These are phyloP conservation scores for Oryzias sinensis DNA, from an alignment of 2,797 vertebrate genomes.

Conservation along the genomic window DNA sequence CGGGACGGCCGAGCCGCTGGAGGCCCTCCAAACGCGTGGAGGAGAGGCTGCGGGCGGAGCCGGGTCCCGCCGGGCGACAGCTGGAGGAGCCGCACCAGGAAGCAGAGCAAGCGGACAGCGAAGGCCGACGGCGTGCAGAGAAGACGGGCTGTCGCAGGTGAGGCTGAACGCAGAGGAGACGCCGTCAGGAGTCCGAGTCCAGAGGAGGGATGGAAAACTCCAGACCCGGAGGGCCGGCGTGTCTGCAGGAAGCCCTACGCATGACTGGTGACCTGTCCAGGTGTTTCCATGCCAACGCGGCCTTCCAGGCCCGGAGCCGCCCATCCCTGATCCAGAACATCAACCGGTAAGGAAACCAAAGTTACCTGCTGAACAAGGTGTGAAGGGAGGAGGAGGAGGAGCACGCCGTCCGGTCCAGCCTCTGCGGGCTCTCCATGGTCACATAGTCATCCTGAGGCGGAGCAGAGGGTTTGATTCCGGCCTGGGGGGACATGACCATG, in stretches of 20 bases:
- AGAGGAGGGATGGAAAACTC: not conserved
- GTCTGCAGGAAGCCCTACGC: too few species aligned
- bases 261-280: not conserved
- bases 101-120: conserved; percentile 2
- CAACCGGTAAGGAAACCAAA: not conserved
- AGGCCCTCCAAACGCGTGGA: not conserved
- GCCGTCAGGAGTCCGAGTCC: not conserved
- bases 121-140: conserved; percentile 1
- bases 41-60: not conserved
- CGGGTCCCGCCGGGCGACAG: not conserved
- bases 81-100: conserved; percentile 15
- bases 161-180: conserved; percentile 22
- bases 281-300: not conserved
- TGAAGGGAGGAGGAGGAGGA: conserved; percentile 22
- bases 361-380: conserved; percentile 46
- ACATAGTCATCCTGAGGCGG: conserved; percentile 57
- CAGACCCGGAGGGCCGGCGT: too few species aligned
- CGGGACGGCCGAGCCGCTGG: not conserved
- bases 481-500: conserved; percentile 73
- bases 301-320: too few species aligned
- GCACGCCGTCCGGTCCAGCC: conserved; percentile 6
- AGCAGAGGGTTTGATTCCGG: conserved; percentile 11
- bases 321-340: not conserved
- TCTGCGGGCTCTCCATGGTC: conserved; percentile 54
- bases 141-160: conserved; percentile 22